Percentiles rank a stretch among this genome's conserved stretches.
Conservation (phyloP, 2,797 vertebrate genomes). For the Nasua narica region DNA sequence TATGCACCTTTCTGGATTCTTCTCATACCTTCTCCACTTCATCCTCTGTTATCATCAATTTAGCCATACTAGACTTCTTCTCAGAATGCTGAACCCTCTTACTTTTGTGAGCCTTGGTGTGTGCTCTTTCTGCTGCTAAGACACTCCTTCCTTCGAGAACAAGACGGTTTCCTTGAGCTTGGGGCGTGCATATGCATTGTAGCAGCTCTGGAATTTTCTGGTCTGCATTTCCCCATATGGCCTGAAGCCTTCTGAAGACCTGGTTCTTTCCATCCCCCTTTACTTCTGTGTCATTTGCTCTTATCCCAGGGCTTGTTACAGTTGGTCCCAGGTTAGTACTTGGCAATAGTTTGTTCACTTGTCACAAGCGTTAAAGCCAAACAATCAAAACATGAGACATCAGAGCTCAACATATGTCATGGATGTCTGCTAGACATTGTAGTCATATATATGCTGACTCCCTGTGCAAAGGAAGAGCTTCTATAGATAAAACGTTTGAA, state of each 20-base stretch:
- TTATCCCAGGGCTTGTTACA: too few relatives aligned
- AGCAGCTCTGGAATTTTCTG: not conserved
- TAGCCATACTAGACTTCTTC: not conserved
- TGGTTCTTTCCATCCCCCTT: not conserved
- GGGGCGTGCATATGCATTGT: too few relatives aligned
- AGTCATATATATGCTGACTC: too few relatives aligned
- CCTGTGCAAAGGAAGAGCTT: not conserved
- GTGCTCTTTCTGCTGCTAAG: not conserved
- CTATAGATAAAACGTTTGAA: not conserved
- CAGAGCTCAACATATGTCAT: not conserved
- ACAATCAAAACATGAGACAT: not conserved
- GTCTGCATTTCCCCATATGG: not conserved
- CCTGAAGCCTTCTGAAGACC: not conserved
- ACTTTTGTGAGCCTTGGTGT: not conserved
- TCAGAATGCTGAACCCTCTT: not conserved
- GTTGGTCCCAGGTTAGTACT: not conserved
- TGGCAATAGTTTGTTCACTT: not conserved
- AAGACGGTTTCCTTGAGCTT: not conserved
- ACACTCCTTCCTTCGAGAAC: not conserved
- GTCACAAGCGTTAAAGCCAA: not conserved
- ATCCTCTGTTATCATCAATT: not conserved
- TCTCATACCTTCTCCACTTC: not conserved
- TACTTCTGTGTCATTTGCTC: not conserved
- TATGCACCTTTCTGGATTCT: not conserved
- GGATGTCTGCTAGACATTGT: not conserved